phyloP scores from a whole-genome alignment of 2,797 vertebrate species.

The Gila robusta region DNA sequence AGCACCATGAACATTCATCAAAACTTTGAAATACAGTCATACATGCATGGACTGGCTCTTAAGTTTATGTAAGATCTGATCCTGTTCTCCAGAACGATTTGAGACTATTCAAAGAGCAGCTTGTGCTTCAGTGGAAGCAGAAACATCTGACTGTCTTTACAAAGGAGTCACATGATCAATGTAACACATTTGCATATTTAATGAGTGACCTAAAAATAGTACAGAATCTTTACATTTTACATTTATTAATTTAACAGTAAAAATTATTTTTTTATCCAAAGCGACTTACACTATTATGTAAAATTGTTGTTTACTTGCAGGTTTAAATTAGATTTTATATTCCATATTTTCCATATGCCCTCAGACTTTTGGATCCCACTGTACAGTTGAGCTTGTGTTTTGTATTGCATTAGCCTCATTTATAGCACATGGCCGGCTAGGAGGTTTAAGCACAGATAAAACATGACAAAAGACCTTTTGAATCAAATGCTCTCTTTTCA shows the following conservation, averaged over 20 bases:
- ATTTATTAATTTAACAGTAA: neutral
- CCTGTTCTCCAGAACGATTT: neutral
- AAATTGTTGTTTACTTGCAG: neutral
- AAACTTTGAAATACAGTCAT: neutral
- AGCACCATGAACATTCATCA: neutral
- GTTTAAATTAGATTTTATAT: neutral
- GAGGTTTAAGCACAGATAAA: constrained; percentile 76
- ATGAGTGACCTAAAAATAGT: neutral
- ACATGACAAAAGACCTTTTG: constrained; percentile 67
- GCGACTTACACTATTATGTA: neutral
- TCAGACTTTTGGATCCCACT: neutral
- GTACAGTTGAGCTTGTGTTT: constrained; percentile 36
- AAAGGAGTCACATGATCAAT: constrained; percentile 9
- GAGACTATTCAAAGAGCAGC: neutral
- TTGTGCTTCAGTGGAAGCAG: neutral
- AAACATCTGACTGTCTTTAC: neutral
- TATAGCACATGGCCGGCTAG: constrained; percentile 63
- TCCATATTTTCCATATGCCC: neutral
- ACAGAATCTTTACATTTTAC: neutral
- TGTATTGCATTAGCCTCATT: constrained; percentile 53
- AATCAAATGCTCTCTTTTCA: constrained; percentile 68
- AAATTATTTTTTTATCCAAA: neutral
- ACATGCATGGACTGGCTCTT: neutral
- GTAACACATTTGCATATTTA: neutral
- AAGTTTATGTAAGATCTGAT: neutral